phyloP scores from a whole-genome alignment of 35 echinoderm and acorn worm species.

The Chiridota heheva region DNA sequence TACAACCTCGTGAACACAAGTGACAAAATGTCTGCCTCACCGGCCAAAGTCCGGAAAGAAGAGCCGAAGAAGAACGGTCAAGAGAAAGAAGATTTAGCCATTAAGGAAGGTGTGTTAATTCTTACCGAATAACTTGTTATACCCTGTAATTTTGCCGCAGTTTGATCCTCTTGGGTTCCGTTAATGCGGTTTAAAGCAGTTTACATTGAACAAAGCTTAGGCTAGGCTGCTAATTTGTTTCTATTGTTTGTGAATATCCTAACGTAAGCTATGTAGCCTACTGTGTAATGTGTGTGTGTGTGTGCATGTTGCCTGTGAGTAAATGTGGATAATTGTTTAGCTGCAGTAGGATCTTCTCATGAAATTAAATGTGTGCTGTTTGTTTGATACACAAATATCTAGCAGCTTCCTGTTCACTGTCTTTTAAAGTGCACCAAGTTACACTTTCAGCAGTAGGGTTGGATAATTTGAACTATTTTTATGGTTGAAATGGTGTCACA shows the following conservation, averaged over 20 bases:
- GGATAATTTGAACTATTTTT: too few relatives aligned
- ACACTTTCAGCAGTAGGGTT: too few relatives aligned
- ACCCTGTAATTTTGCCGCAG: not conserved
- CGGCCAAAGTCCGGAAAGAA: slow-evolving; percentile 98
- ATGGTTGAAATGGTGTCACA: too few relatives aligned
- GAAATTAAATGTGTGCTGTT: too few relatives aligned
- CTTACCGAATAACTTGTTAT: not conserved
- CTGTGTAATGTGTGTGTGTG: not conserved
- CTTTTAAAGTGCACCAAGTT: too few relatives aligned
- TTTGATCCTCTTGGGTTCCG: not conserved
- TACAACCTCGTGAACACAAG: slow-evolving; percentile 67
- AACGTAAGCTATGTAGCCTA: not conserved
- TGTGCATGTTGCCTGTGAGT: too few relatives aligned
- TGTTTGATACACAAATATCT: too few relatives aligned
- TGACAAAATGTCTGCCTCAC: slow-evolving; percentile 96
- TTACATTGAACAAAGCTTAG: not conserved
- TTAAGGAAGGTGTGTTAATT: slow-evolving; percentile 27
- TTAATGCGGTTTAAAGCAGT: not conserved
- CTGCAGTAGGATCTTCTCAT: too few relatives aligned
- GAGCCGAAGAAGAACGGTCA: slow-evolving; percentile 95
- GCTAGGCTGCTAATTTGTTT: not conserved
- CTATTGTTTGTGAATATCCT: slow-evolving; percentile 10
- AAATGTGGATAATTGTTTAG: too few relatives aligned
- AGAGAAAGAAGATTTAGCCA: slow-evolving; percentile 77
- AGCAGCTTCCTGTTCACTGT: too few relatives aligned